phyloP scores from a whole-genome alignment of 2,888 invertebrate genomes.

The Thecophora atra region DNA sequence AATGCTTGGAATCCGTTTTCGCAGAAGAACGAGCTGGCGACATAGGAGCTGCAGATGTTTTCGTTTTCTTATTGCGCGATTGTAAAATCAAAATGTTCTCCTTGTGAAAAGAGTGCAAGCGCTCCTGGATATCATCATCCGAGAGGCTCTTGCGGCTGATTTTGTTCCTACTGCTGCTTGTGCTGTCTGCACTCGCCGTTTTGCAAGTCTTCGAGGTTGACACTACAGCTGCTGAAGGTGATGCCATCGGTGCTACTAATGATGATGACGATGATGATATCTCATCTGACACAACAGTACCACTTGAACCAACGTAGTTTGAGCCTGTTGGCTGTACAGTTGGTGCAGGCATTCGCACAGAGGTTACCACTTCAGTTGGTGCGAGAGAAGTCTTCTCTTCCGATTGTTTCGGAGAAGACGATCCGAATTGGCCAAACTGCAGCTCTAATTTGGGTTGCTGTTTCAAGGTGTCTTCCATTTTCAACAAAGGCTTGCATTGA shows the following conservation, averaged over 20 bases:
- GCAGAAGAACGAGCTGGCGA: constrained; percentile 28
- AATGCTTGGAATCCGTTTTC: constrained; percentile 38
- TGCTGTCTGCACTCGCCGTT: constrained; percentile 10
- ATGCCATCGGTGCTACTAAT: constrained; percentile 15
- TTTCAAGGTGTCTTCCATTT: constrained; percentile 50
- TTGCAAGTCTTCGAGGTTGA: constrained; percentile 17
- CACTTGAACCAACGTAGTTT: background rate
- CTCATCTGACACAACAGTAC: background rate
- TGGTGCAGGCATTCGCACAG: background rate
- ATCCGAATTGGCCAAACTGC: background rate
- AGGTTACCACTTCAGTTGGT: background rate
- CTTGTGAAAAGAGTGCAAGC: constrained; percentile 72
- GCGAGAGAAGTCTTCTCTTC: background rate
- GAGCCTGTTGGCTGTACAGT: constrained; percentile 16
- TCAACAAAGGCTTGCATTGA: background rate
- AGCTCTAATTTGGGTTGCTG: constrained; percentile 51
- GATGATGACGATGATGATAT: constrained; percentile 10
- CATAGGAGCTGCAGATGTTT: constrained; percentile 40
- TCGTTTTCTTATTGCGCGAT: constrained; percentile 68
- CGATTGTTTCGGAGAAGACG: constrained; percentile 22
- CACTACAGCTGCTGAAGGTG: background rate
- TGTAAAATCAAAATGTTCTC: constrained; percentile 72
- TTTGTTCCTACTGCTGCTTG: constrained; percentile 26
- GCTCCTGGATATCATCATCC: constrained; percentile 73
- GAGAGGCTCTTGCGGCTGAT: constrained; percentile 52